A percentile compares a stretch with the other conserved stretches of the same genome.
Conservation (phyloP, 1,140 invertebrate genomes). For the Orchesella cincta region DNA sequence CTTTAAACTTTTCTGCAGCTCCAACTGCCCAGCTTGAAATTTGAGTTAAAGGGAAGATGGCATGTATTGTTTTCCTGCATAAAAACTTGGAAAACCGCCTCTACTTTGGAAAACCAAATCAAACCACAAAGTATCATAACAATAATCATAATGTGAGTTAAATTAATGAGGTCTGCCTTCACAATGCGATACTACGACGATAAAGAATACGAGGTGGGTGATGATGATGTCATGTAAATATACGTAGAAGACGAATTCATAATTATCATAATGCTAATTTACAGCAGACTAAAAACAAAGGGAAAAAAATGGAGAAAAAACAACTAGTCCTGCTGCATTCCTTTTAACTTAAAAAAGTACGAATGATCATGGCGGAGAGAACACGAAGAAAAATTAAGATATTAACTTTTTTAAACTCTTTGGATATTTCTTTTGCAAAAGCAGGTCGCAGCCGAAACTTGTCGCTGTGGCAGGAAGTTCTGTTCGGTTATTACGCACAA, state of each 20-base stretch:
- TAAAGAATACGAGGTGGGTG: neutral
- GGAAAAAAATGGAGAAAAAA: neutral
- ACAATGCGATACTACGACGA: neutral
- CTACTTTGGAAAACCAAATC: neutral
- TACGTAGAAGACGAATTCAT: neutral
- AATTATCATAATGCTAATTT: constrained; percentile 14
- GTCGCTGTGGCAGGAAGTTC: no score
- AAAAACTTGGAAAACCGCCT: neutral
- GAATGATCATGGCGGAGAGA: no score
- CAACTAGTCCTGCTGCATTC: neutral
- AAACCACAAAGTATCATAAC: neutral
- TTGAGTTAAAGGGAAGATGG: no score
- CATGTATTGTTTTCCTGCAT: neutral
- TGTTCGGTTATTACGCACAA: no score
- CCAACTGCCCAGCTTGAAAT: no score
- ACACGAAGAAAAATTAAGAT: no score
- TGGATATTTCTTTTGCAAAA: no score
- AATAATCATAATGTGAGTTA: constrained; percentile 25
- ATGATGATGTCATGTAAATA: constrained; percentile 15
- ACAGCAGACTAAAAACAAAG: neutral
- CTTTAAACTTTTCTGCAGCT: neutral
- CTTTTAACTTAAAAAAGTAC: neutral
- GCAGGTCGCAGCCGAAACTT: no score
- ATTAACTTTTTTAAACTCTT: no score
- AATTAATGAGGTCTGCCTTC: neutral